Base-by-base conservation (phyloP, 92 coral and sea anemone genomes). In the Nematostella vectensis region DNA sequence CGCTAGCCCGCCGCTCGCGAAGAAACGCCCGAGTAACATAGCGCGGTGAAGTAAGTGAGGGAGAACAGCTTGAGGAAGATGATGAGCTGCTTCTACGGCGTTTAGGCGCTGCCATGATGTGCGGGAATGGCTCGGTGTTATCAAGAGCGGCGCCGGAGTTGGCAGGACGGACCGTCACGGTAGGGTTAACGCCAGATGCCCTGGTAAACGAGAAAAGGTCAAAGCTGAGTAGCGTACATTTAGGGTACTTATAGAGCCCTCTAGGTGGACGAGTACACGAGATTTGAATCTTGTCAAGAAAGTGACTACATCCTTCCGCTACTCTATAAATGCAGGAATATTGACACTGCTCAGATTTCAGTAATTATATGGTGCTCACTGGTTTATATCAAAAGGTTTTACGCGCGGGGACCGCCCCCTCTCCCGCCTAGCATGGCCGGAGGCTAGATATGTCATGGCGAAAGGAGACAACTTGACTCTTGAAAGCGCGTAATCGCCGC, bases 1-100 rank as follows among this genome's bases (percentile, higher is more conserved):
- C 95, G 57, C 86, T 74, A 22, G 80, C 76, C 31, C 56, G 48
- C 10, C 81, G 57, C n/a, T 80, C 81, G 39, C 76, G 71, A 3
- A 75, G 63, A 24, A 48, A 74, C 13, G 83, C 79, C 54, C 98
- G 73, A 23, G 98, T 86, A 28, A 74, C 42, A 27, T 78, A 91
- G 15, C 85, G 74, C 1, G 80, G 76, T 15, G 80, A 25, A 11
- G n/a, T 9, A 13, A n/a, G 12, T 19, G 11, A 42, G 15, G 42
- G 62, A 15, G 59, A 20, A 3, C 45, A 49, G 11, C 43, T 56
- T 15, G 61, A 25, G 12, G 59, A 11, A 26, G 63, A 66, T 33
- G 40, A 6, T 6, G 40, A 33, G 6, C 8, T 6, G 17, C 33
- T 64, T 23, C 70, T 54, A 42, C 70, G 45, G 40, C 40, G 40